Base-by-base conservation (phyloP, 2,888 invertebrate species). In the Drosophila multiciliata region DNA sequence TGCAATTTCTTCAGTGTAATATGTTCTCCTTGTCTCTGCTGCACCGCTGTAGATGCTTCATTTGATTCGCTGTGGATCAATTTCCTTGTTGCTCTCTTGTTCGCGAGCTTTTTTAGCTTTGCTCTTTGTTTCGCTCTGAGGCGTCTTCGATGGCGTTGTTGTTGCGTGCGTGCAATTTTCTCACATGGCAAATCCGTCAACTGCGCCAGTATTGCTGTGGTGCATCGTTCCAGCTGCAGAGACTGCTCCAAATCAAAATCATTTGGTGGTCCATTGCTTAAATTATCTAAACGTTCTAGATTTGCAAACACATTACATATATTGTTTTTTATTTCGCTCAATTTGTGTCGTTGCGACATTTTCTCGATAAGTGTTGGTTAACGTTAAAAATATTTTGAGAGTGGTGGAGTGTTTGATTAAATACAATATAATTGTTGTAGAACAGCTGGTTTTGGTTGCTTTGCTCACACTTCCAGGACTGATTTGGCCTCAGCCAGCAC, bases 401-500 rank as follows among this genome's bases (percentile, higher is more conserved):
- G 40, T 49, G 23, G 33, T 48, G 23, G 23, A 59, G 42, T 38
- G 63, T 36, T 52, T 63, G 53, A 36, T 55, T 49, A 42, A 73
- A 61, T 63, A 40, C 36, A 62, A 48, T 60, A 78, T 36, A 63
- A 59, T 26, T 20, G 7, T 17, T 38, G 20, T n/a, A 48, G 45
- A 53, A 15, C 61, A 26, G 54, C 29, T 49, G 23, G 45, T 20
- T 45, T 42, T 42, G 9, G 11, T 23, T 23, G 17, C 36, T 15
- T 36, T 48, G 2, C 20, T 75, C 72, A 75, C 3, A 42, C 29
- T 33, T 76, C 62, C 6, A 91, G 35, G 3, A 89, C 83, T n/a
- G 91, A 84, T 85, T 95, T 95, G 1, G 96, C 95, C 69, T 96
- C 96, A 82, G 95, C 94, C 5, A 98, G 92, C 17, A 96, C 94